Conservation (phyloP, 2,888 invertebrate species). For the Brachypalpus laphriformis region DNA sequence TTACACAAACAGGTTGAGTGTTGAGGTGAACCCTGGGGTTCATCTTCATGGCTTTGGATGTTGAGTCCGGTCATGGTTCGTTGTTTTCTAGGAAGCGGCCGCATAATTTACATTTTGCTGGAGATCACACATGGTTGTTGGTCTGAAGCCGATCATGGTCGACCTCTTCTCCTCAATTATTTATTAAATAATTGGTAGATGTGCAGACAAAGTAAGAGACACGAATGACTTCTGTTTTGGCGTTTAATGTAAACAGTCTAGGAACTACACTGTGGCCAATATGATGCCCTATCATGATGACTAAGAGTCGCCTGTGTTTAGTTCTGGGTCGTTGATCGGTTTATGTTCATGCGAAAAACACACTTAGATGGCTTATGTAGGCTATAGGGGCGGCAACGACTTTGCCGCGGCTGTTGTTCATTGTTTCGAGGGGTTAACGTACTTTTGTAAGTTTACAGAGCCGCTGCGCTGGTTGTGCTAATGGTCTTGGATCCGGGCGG, state of each 20-base stretch:
- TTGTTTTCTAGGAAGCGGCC: slow-evolving; percentile 61
- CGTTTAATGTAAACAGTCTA: slow-evolving; percentile 11
- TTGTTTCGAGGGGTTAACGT: background rate
- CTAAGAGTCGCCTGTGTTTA: background rate
- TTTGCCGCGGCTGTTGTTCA: too few species aligned
- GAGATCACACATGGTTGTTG: slow-evolving; percentile 20
- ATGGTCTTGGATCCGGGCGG: background rate
- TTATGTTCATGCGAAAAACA: slow-evolving; percentile 40
- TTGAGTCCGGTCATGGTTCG: slow-evolving; percentile 57
- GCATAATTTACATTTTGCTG: slow-evolving; percentile 42
- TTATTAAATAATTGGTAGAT: background rate
- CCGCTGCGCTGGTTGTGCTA: background rate
- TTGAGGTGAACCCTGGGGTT: slow-evolving; percentile 37
- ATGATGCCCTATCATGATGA: background rate
- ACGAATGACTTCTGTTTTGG: background rate
- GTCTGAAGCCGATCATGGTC: slow-evolving; percentile 32
- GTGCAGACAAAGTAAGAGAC: background rate
- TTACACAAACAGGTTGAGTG: slow-evolving; percentile 52
- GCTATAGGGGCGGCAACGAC: background rate
- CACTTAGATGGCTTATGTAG: background rate
- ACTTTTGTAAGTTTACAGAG: background rate
- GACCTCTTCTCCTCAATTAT: slow-evolving; percentile 47
- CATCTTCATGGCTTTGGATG: slow-evolving; percentile 19
- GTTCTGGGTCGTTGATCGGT: slow-evolving; percentile 48
- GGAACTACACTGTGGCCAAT: too few species aligned